Evolutionary conservation across 2,888 invertebrate species (phyloP).

Genomic region (Ceratothoa steindachneri): DNA sequence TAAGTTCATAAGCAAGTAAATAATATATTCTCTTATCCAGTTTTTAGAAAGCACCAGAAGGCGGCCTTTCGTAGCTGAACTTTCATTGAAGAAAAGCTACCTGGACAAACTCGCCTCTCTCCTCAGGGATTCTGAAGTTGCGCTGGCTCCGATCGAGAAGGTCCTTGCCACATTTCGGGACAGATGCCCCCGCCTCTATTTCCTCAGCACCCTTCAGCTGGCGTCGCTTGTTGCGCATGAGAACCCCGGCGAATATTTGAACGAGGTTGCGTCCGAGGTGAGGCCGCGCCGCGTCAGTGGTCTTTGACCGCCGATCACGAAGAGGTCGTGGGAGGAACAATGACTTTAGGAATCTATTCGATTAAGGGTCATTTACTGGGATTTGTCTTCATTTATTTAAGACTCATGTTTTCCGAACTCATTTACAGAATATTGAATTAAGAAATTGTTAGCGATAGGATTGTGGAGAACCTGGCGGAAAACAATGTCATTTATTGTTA

Average conservation of each 20-base stretch:
- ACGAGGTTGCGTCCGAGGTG: slow-evolving; percentile 24
- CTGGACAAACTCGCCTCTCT: slow-evolving; percentile 20
- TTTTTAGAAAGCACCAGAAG: neutral
- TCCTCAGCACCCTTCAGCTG: slow-evolving; percentile 27
- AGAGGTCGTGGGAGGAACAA: too few relatives aligned
- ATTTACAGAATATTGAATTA: too few relatives aligned
- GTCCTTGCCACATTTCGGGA: slow-evolving; percentile 15
- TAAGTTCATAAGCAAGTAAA: too few relatives aligned
- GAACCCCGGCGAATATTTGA: neutral
- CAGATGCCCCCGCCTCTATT: slow-evolving; percentile 27
- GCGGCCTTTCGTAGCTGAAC: slow-evolving; percentile 30
- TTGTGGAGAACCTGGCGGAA: too few relatives aligned
- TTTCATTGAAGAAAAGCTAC: slow-evolving; percentile 21
- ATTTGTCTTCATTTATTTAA: too few relatives aligned
- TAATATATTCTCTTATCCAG: too few relatives aligned
- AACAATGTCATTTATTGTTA: too few relatives aligned
- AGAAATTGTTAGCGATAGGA: too few relatives aligned
- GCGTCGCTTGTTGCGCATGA: slow-evolving; percentile 23
- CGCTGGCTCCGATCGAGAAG: neutral
- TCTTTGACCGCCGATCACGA: too few relatives aligned
- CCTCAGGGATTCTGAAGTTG: neutral
- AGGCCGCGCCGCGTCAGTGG: neutral
- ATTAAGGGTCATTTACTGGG: too few relatives aligned
- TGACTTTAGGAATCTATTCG: too few relatives aligned
- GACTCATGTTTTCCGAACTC: too few relatives aligned